A percentile compares a stretch with the other conserved stretches of the same genome.
phyloP scores from a whole-genome alignment of 2,113 vertebrate species.

The Toxostoma redivivum region DNA sequence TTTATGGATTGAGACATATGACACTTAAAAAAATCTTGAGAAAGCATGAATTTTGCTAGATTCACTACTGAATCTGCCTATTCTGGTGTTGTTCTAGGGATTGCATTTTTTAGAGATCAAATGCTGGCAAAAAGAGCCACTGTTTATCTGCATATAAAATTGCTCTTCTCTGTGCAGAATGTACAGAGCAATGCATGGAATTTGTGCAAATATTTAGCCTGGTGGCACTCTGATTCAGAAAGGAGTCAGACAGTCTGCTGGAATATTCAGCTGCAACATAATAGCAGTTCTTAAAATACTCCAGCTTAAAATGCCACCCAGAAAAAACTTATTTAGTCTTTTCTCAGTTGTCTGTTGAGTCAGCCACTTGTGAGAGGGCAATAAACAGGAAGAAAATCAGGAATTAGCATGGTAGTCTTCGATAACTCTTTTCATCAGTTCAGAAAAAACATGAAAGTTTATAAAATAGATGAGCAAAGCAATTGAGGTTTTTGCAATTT shows the following conservation, averaged over 20 bases:
- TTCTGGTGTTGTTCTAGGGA: neutral
- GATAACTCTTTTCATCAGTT: neutral
- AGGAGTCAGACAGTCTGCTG: constrained; percentile 12
- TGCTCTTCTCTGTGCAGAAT: neutral
- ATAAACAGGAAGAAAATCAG: constrained; percentile 5
- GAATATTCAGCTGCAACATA: constrained; percentile 13
- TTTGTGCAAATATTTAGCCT: constrained; percentile 4
- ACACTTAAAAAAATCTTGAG: neutral
- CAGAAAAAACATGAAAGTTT: neutral
- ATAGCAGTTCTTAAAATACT: constrained; percentile 35
- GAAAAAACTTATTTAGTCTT: constrained; percentile 17
- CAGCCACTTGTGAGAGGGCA: constrained; percentile 8
- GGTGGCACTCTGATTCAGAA: neutral
- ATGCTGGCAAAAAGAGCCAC: neutral
- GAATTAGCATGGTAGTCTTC: neutral
- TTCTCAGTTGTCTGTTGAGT: constrained; percentile 43
- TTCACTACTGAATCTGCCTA: neutral
- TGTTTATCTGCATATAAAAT: neutral
- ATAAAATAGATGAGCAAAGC: neutral
- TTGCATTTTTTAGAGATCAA: neutral
- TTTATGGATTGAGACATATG: neutral
- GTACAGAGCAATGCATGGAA: neutral
- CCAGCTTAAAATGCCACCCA: constrained; percentile 19
- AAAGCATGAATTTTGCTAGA: neutral
- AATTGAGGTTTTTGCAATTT: neutral